Conservation (phyloP, 2,797 vertebrate genomes). For the Gastrophryne carolinensis region DNA sequence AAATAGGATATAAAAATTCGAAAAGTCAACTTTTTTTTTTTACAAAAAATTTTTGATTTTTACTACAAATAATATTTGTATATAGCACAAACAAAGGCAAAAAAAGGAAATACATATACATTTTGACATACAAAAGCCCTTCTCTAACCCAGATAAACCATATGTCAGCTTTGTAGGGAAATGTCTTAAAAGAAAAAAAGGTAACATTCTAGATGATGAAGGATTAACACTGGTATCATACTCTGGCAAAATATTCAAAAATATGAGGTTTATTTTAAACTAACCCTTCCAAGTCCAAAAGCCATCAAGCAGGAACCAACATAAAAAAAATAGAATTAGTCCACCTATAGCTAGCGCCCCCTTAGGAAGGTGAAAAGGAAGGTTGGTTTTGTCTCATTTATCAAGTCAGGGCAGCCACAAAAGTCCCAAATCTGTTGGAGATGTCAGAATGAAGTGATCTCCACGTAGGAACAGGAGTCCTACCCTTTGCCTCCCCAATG, state of each 20-base stretch:
- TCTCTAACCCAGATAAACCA: conserved; percentile 54
- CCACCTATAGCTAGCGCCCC: conserved; percentile 69
- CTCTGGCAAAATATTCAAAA: conserved; percentile 76
- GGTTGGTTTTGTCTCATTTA: conserved; percentile 68
- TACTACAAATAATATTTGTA: conserved; percentile 59
- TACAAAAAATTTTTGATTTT: conserved; percentile 23
- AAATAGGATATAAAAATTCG: conserved; percentile 52
- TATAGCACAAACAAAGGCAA: conserved; percentile 64
- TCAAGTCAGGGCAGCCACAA: conserved; percentile 97
- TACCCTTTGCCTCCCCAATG: conserved; percentile 87
- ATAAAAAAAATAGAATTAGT: conserved; percentile 63
- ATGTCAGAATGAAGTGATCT: conserved; percentile 97
- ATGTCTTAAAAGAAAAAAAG: conserved; percentile 63
- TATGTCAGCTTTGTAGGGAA: conserved; percentile 63
- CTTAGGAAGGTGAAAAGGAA: conserved; percentile 49
- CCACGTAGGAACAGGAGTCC: conserved; percentile 90
- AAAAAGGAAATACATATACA: conserved; percentile 36
- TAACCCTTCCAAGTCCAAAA: conserved; percentile 75
- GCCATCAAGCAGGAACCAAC: conserved; percentile 76
- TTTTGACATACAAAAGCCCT: conserved; percentile 50
- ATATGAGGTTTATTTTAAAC: conserved; percentile 76
- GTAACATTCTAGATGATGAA: conserved; percentile 69
- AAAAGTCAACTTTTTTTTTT: conserved; percentile 57
- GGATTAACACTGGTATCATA: conserved; percentile 80
- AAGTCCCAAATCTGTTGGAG: conserved; percentile 97